Base-by-base conservation (phyloP, 2,888 invertebrate genomes). In the Pammene aurita region DNA sequence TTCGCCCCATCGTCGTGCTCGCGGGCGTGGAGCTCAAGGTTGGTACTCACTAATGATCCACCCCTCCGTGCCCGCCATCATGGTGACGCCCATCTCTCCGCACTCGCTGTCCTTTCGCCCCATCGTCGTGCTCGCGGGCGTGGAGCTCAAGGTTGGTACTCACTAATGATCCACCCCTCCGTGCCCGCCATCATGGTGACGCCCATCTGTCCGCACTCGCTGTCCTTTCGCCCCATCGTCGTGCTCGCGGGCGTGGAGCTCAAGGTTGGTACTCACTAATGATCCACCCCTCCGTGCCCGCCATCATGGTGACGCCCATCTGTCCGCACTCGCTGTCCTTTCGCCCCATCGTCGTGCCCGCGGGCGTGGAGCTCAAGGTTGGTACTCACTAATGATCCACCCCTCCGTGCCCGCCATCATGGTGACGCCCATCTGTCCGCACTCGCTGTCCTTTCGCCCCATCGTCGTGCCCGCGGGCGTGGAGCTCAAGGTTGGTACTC, bases 91-190 rank as follows among this genome's bases (percentile, higher is more conserved):
- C 35, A 98, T 99, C 83, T 99, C 99, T 84, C 98, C 99, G 7
- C 99, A 99, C 93, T 98, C 98, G 44, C 93, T 99, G 69, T 98
- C 98, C 81, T 99, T 99, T 93, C 93, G 99, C 80, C 99, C 99
- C 48, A 98, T 99, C 77, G 98, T 99, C 26, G 98, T 99, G 50
- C 99, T 99, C 0, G 98, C 98, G 5, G 98, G 98, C 0, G 98
- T 98, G 0, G 98, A 99, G 87, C 94, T 98, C 34, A 98, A 97
- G 95, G 97, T n/a, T n/a, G n/a, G n/a, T n/a, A n/a, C n/a, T n/a
- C n/a, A n/a, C n/a, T n/a, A n/a, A 98, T 99, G 98, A 97, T 99
- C 81, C 99, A 99, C 90, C 99, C 99, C 2, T 98, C 97, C 42
- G 98, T 99, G 64, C 98, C 98, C 9, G 98, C 98, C 38, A 98